phyloP scores from a whole-genome alignment of 1,140 invertebrate genomes.

The Pseudomyrmex cubaensis region DNA sequence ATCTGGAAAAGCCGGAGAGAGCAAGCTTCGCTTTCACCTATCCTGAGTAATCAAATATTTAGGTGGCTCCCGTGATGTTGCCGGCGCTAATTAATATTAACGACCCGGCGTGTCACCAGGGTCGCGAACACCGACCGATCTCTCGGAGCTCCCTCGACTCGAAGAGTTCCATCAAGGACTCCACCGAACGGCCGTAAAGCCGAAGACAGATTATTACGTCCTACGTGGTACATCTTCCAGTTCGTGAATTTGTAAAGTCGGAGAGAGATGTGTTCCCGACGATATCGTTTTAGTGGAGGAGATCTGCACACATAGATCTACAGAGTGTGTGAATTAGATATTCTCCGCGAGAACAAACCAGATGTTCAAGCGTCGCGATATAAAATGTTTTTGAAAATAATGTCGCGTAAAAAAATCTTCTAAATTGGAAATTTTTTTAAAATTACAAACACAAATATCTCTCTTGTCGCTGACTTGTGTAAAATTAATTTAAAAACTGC shows the following conservation, averaged over 20 bases:
- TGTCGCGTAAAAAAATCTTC: neutral
- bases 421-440: neutral
- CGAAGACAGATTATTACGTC: constrained; percentile 57
- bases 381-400: too few relatives aligned
- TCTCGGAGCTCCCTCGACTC: constrained; percentile 32
- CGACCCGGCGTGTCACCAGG: constrained; percentile 54
- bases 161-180: constrained; percentile 47
- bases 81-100: constrained; percentile 73
- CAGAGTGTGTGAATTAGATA: constrained; percentile 8
- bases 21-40: neutral
- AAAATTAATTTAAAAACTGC: too few relatives aligned
- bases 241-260: constrained; percentile 52
- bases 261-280: too few relatives aligned
- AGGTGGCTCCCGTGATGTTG: constrained; percentile 63
- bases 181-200: constrained; percentile 4
- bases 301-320: constrained; percentile 26
- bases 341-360: neutral
- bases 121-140: constrained; percentile 57
- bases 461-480: too few relatives aligned
- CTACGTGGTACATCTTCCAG: constrained; percentile 4
- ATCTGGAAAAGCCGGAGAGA: constrained; percentile 57
- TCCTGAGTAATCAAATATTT: constrained; percentile 69
- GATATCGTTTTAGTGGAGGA: neutral
- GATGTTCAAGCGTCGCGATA: constrained; percentile 1
- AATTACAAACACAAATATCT: neutral